These are phyloP conservation scores for Lathamus discolor DNA, from an alignment of 2,113 vertebrate species.

Conservation along the genomic window DNA sequence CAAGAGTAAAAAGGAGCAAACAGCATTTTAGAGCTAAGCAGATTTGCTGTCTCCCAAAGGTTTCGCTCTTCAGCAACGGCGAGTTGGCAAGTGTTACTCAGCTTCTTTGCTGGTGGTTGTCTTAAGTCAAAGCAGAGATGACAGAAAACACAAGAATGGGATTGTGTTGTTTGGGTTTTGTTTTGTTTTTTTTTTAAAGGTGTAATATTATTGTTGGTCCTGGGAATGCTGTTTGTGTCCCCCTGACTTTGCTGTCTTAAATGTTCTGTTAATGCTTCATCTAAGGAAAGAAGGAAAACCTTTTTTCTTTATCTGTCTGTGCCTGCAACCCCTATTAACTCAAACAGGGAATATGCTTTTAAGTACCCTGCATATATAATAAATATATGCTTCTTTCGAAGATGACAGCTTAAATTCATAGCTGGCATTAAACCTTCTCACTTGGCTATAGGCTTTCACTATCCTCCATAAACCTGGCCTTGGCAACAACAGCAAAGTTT, in stretches of 20 bases:
- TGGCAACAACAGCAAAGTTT: conserved; percentile 40
- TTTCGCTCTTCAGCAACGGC: neutral
- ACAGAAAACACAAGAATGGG: neutral
- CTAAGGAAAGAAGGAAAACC: neutral
- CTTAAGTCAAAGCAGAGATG: neutral
- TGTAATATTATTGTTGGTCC: neutral
- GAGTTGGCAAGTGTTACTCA: neutral
- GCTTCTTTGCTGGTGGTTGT: neutral
- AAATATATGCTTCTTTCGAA: conserved; percentile 1
- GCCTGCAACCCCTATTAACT: conserved; percentile 10
- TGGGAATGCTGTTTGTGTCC: neutral
- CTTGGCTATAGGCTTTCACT: neutral
- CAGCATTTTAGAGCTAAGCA: neutral
- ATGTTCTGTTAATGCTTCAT: neutral
- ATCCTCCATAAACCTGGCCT: neutral
- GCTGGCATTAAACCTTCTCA: conserved; percentile 23
- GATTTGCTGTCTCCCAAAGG: neutral
- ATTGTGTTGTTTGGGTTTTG: neutral
- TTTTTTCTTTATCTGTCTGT: neutral
- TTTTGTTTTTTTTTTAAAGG: neutral
- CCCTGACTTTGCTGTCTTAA: neutral
- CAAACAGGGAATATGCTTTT: neutral
- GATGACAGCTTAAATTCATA: conserved; percentile 46
- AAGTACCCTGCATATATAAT: neutral
- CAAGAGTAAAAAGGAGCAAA: neutral